phyloP scores from a whole-genome alignment of 2,797 vertebrate species.

The Neopelma chrysocephalum region DNA sequence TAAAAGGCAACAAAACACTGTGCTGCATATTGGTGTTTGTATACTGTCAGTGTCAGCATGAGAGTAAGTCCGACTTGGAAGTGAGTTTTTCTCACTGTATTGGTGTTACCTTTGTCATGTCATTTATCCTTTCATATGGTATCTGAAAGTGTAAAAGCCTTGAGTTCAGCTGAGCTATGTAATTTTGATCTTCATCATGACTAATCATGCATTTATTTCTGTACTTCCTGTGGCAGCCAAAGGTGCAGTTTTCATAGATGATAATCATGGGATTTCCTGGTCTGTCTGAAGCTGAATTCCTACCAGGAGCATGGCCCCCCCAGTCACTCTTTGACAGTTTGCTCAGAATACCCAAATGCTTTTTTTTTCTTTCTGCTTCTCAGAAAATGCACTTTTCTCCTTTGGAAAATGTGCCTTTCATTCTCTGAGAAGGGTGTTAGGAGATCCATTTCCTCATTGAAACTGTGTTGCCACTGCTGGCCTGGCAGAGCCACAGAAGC shows the following conservation, averaged over 20 bases:
- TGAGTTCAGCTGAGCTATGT: background rate
- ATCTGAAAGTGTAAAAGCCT: background rate
- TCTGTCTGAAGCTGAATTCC: background rate
- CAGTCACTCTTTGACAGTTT: background rate
- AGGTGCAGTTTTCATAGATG: background rate
- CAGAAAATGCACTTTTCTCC: background rate
- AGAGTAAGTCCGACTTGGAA: background rate
- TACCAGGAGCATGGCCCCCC: background rate
- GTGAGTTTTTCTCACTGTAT: background rate
- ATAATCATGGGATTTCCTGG: background rate
- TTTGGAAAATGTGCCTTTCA: background rate
- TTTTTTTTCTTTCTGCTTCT: background rate
- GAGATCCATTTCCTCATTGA: background rate
- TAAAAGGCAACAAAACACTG: background rate
- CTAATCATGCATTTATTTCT: background rate
- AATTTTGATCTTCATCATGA: background rate
- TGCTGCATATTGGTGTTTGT: background rate
- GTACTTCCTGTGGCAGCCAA: background rate
- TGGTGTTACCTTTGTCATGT: background rate
- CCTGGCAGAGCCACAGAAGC: background rate
- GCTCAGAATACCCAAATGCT: background rate
- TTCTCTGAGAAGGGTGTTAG: background rate
- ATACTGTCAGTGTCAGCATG: background rate
- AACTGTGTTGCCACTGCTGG: background rate
- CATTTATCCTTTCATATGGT: background rate